Evolutionary conservation across 2,113 vertebrate species (phyloP), one percentile per base, ranked within the genome.

Genomic region (Gnathonemus longibarbis): DNA sequence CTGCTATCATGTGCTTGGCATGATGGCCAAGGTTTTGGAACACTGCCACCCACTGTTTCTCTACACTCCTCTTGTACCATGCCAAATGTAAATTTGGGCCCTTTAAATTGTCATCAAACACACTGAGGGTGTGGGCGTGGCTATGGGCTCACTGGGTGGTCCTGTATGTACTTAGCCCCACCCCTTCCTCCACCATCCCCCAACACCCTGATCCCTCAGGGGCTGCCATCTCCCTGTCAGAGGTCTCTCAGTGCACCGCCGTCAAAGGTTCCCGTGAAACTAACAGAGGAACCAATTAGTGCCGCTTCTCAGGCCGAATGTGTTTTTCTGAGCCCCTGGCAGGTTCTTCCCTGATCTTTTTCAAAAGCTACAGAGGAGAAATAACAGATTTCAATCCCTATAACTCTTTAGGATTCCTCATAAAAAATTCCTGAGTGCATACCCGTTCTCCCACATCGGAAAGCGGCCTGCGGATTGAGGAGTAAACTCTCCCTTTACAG

Each of bases 201-300:
- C 27, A n/a, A 39, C 74, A 80, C 45, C 24, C n/a, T 11, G 45
- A n/a, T 46, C 74, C 48, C 84, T 50, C 46, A 13, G 46, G 35
- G 84, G 84, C 21, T 27, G 45, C 10, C 24, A 10, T 56, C 86
- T 31, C 90, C 48, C 48, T 39, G 31, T 50, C 56, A 80, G 49
- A 88, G n/a, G 66, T 27, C 85, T 45, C 15, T 83, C 70, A 19
- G 19, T 70, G 77, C 66, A 46, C 84, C 2, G 7, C 39, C 27
- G 35, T 88, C 90, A 90, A 58, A 90, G 66, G 31, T 27, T 58
- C 66, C 84, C 39, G 49, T 83, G 85, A 90, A 46, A 70, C 86
- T 56, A 66, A 90, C 66, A 88, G 80, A 80, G 90, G 62, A 90
- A 24, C 86, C 85, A 88, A 90, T 90, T 90, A 90, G 90, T 74